phyloP scores from a whole-genome alignment of 2,113 vertebrate species.

The Apaloderma vittatum region DNA sequence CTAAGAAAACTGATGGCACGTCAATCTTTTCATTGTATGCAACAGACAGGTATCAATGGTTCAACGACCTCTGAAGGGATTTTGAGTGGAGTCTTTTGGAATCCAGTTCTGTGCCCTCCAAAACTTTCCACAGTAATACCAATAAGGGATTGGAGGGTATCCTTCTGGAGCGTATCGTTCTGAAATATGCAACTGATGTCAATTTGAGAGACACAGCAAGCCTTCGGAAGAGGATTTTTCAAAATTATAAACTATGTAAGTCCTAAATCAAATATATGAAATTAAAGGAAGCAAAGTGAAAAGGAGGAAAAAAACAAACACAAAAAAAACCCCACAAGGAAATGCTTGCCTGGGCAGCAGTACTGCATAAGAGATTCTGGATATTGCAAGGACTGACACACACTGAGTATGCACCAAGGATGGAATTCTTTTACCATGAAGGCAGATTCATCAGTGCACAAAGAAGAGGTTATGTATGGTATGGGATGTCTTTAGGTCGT shows the following conservation, averaged over 20 bases:
- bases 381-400: neutral
- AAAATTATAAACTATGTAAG: neutral
- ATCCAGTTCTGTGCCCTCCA: neutral
- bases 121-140: neutral
- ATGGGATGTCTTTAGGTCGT: neutral
- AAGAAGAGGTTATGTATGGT: neutral
- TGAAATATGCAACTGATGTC: neutral
- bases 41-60: fast-evolving
- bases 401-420: neutral
- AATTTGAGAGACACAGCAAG: neutral
- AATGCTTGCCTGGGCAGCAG: neutral
- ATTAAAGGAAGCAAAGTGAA: neutral
- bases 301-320: neutral
- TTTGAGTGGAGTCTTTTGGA: neutral
- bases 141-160: neutral
- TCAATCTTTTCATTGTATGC: neutral
- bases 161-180: neutral
- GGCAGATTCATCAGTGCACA: neutral
- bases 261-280: neutral
- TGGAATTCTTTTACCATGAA: neutral
- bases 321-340: fast-evolving
- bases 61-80: neutral
- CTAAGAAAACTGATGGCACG: neutral
- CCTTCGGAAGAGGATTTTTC: neutral
- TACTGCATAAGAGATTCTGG: neutral